These are phyloP conservation scores for Micromesistius poutassou DNA, from an alignment of 2,797 vertebrate species.

Conservation along the genomic window DNA sequence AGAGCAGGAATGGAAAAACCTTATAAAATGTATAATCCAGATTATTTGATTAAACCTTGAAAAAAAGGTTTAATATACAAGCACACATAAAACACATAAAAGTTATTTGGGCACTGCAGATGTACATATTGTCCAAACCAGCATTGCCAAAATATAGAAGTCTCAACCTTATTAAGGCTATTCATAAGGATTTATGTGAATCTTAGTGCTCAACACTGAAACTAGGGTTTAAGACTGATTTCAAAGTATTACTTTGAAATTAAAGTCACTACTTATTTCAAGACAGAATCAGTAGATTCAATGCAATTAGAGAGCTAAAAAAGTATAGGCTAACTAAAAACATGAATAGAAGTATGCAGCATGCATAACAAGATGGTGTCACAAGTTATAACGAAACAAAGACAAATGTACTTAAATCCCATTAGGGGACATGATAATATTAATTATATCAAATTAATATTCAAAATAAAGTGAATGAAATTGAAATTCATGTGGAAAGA, in stretches of 20 bases:
- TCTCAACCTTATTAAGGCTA: neutral
- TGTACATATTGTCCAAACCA: neutral
- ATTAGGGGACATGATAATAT: neutral
- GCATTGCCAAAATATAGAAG: neutral
- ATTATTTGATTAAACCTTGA: neutral
- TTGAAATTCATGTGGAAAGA: neutral
- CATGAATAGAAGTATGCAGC: neutral
- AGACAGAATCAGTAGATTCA: neutral
- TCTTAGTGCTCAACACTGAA: neutral
- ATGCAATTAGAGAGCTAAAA: neutral
- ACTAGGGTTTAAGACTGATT: neutral
- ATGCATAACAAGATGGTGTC: neutral
- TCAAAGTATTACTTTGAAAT: conserved; percentile 1
- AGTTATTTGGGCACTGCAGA: neutral
- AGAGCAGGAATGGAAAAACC: neutral
- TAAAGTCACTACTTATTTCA: neutral
- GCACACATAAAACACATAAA: neutral
- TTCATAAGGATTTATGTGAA: neutral
- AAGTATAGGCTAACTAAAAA: neutral
- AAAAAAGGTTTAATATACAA: no score
- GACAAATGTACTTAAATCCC: neutral
- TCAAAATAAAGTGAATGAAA: neutral
- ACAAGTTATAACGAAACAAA: neutral
- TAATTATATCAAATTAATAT: neutral
- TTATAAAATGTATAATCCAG: neutral